A percentile compares a stretch with the other conserved stretches of the same genome.
These are phyloP conservation scores for Megaceryle alcyon DNA, from an alignment of 2,797 vertebrate genomes.

Conservation along the genomic window DNA sequence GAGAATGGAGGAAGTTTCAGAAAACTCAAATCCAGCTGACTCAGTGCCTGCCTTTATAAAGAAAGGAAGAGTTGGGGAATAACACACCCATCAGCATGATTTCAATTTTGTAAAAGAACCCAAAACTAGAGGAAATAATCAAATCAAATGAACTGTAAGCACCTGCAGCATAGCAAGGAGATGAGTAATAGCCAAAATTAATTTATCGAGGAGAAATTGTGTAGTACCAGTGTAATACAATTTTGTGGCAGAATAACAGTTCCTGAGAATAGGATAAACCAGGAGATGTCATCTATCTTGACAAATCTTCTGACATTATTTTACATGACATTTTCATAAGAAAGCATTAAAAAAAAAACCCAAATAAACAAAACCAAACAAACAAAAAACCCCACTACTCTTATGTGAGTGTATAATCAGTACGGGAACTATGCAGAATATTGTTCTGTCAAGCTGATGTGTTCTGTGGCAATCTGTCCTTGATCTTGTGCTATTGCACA, in stretches of 20 bases:
- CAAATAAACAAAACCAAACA: neutral
- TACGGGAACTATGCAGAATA: neutral
- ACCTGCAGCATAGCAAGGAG: neutral
- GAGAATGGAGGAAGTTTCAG: neutral
- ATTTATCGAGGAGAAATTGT: slow-evolving; percentile 6
- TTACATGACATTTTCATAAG: slow-evolving; percentile 9
- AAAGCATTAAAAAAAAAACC: neutral
- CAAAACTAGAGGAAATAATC: slow-evolving; percentile 23
- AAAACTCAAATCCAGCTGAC: slow-evolving; percentile 20
- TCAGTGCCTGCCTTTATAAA: neutral
- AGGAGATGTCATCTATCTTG: neutral
- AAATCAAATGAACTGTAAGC: neutral
- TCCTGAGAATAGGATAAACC: neutral
- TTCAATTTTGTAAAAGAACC: neutral
- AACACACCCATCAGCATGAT: neutral
- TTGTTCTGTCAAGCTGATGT: neutral
- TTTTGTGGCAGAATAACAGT: neutral
- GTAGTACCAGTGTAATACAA: neutral
- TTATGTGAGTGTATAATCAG: neutral
- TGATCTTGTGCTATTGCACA: neutral
- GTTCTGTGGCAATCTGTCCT: neutral
- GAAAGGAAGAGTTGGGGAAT: neutral
- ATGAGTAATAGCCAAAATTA: neutral
- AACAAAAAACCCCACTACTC: neutral
- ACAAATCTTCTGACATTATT: neutral